Percentiles rank a stretch among this genome's conserved stretches.
phyloP scores from a whole-genome alignment of 2,113 vertebrate genomes.

The Heterotilapia buettikoferi region DNA sequence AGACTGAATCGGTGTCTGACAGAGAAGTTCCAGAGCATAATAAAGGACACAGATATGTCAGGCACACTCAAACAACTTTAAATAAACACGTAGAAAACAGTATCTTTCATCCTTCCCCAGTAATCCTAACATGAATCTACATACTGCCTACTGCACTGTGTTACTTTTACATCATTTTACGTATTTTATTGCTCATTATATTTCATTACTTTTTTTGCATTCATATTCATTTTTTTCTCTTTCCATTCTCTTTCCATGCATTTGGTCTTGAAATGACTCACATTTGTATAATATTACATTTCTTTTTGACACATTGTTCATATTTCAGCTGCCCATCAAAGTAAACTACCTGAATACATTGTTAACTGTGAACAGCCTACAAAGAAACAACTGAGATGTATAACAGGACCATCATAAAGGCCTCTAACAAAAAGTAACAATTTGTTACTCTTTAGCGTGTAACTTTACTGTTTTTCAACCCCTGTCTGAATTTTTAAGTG shows the following conservation, averaged over 20 bases:
- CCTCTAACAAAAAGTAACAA: neutral
- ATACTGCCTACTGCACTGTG: neutral
- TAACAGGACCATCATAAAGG: neutral
- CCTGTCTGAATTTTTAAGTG: neutral
- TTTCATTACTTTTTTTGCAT: neutral
- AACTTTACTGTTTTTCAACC: neutral
- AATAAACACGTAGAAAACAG: neutral
- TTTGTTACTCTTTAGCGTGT: neutral
- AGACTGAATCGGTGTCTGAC: neutral
- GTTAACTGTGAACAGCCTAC: neutral
- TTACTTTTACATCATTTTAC: neutral
- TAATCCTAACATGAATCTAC: neutral
- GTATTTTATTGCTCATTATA: neutral
- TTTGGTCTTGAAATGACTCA: neutral
- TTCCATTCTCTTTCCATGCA: neutral
- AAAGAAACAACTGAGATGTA: neutral
- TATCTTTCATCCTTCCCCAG: neutral
- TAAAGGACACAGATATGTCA: neutral
- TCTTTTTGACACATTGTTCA: neutral
- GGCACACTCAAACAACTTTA: neutral
- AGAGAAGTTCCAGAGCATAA: neutral
- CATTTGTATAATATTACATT: neutral
- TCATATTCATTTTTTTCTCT: neutral
- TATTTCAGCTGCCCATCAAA: neutral
- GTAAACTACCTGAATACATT: neutral